Evolutionary conservation across 2,888 invertebrate species (phyloP), one percentile per base, ranked within the genome.

Genomic region (Fragum whitleyi): DNA sequence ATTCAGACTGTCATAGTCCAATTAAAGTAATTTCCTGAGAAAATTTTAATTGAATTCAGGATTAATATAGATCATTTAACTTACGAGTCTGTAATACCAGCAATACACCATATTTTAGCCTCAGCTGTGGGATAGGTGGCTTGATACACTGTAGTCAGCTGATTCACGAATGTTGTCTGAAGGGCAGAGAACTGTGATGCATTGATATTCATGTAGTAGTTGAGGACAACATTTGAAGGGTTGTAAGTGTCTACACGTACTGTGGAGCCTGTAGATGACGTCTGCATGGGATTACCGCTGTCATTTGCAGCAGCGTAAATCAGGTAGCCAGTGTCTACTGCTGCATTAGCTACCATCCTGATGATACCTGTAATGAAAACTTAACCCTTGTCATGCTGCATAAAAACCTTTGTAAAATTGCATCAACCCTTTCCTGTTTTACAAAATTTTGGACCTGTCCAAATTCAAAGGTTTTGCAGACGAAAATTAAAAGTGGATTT

Each of bases 171-270:
- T 0, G 79, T 83, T 11, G 77, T 39, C 69, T 88, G 85, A 57
- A 77, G 67, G 0, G 79, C 77, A 21, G 84, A 47, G 73, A 88
- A 91, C 11, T 79, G 68, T 0, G 82, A 67, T 42, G 81, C 81
- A 75, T 76, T 86, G 23, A 89, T 85, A 32, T 65, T 57, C 70
- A 90, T 77, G 67, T 77, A 76, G 68, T 87, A 87, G 9, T 82
- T 86, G 0, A 90, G 80, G 6, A 87, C 80, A 47, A 83, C 77
- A 0, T 55, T 39, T 29, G 84, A 79, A 7, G 91, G 90, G 6
- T 87, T 74, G 68, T 89, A 92, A 9, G 91, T 88, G 77, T 92
- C 92, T 11, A 91, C 86, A 62, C 90, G 75, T 3, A 92, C 62
- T 16, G 87, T 87, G 1, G 89, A 88, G n/a, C 87, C 81, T 3